Percentiles rank a stretch among this genome's conserved stretches.
phyloP scores from a whole-genome alignment of 2,888 invertebrate genomes.

The Sicus ferrugineus region DNA sequence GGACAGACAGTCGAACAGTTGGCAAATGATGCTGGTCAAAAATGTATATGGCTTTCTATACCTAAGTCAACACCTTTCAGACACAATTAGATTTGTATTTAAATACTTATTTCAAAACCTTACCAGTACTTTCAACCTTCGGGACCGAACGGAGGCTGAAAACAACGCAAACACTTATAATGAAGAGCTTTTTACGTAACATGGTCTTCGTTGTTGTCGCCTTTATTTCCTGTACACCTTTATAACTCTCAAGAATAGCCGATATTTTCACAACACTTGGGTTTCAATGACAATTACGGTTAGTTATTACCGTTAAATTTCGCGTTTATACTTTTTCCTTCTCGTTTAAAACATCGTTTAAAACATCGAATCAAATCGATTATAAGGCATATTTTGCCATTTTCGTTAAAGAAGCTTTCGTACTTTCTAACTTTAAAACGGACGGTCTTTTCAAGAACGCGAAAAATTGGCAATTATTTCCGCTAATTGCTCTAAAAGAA shows the following conservation, averaged over 20 bases:
- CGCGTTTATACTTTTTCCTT: not conserved
- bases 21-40: no score
- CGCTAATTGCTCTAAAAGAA: constrained; percentile 9
- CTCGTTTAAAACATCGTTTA: not conserved
- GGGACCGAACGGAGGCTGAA: not conserved
- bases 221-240: not conserved
- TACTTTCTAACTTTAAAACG: no score
- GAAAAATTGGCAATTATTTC: not conserved
- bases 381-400: no score
- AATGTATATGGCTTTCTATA: no score
- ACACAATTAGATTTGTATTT: no score
- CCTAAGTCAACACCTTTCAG: no score
- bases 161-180: constrained; percentile 1
- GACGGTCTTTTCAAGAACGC: not conserved
- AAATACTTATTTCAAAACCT: no score
- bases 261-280: not conserved
- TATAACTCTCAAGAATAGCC: not conserved
- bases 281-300: not conserved
- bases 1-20: no score
- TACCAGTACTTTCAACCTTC: constrained; percentile 6
- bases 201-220: constrained; percentile 1
- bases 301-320: not conserved
- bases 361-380: no score
- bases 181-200: not conserved
- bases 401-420: not conserved